Conservation (phyloP, 2,797 vertebrate species). For the Silurus aristotelis region DNA sequence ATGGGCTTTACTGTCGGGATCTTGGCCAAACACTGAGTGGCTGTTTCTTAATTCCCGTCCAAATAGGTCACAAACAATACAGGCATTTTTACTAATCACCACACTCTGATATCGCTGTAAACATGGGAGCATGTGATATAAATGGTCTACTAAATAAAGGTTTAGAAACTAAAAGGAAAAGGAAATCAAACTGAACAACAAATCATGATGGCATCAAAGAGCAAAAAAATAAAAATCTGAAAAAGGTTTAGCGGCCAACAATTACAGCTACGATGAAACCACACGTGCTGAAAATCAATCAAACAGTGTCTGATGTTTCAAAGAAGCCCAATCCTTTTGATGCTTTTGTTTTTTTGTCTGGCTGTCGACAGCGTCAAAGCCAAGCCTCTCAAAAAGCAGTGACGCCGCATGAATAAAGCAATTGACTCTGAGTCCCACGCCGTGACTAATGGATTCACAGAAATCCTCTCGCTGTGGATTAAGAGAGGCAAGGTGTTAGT, state of each 20-base stretch:
- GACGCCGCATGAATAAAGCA: slow-evolving; percentile 51
- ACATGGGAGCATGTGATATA: neutral
- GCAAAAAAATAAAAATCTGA: neutral
- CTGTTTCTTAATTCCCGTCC: slow-evolving; percentile 31
- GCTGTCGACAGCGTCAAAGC: slow-evolving; percentile 45
- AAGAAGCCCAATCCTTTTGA: slow-evolving; percentile 42
- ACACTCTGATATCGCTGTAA: neutral
- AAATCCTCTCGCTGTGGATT: slow-evolving; percentile 57
- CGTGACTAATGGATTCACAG: slow-evolving; percentile 54
- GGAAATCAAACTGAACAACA: neutral
- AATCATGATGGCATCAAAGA: slow-evolving; percentile 12
- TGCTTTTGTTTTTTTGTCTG: slow-evolving; percentile 51
- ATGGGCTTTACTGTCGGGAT: slow-evolving; percentile 50
- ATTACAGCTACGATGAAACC: slow-evolving; percentile 34
- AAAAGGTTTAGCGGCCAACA: slow-evolving; percentile 27
- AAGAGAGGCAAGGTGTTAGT: slow-evolving; percentile 53
- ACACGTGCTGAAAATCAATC: slow-evolving; percentile 44
- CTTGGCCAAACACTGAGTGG: slow-evolving; percentile 45
- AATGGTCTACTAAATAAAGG: neutral
- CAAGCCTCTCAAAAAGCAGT: slow-evolving; percentile 48
- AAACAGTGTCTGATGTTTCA: slow-evolving; percentile 34
- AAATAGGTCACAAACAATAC: slow-evolving; percentile 41
- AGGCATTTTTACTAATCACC: neutral
- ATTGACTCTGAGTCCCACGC: slow-evolving; percentile 53
- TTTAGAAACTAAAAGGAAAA: slow-evolving; percentile 4